Percentiles rank a stretch among this genome's conserved stretches.
phyloP scores from a whole-genome alignment of 1,140 invertebrate genomes.

The Aphis craccivora region DNA sequence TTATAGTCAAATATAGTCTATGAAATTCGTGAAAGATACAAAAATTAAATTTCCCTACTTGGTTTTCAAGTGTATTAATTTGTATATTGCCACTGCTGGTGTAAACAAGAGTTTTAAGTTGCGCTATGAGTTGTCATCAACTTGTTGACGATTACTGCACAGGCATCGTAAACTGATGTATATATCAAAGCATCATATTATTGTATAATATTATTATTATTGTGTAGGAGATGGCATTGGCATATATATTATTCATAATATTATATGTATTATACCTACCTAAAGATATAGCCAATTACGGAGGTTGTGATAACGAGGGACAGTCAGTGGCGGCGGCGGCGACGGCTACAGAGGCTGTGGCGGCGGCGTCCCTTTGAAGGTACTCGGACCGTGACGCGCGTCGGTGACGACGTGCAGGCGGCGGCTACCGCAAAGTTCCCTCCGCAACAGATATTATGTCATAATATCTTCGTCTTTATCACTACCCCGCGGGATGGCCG shows the following conservation, averaged over 20 bases:
- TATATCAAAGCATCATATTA: background rate
- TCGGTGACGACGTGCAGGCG: conserved; percentile 40
- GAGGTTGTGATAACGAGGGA: conserved; percentile 33
- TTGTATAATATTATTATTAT: background rate
- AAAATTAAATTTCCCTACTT: too few relatives aligned
- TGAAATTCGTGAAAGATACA: too few relatives aligned
- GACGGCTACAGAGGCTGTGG: background rate
- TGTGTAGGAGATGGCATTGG: background rate
- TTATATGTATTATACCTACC: background rate
- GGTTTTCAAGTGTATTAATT: too few relatives aligned
- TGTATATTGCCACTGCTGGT: too few relatives aligned
- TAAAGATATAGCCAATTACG: background rate
- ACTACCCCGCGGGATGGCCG: background rate
- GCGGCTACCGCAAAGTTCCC: background rate
- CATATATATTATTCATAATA: background rate
- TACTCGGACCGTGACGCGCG: conserved; percentile 26
- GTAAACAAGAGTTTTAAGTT: too few relatives aligned
- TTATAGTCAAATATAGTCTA: background rate
- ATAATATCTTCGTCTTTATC: background rate
- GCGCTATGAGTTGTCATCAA: background rate
- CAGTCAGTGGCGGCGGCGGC: background rate
- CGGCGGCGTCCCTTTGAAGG: conserved; percentile 46
- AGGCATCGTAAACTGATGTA: background rate
- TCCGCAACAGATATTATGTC: background rate
- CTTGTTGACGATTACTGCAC: background rate